Evolutionary conservation across 2,797 vertebrate genomes (phyloP).

Genomic region (Lacerta viridis): DNA sequence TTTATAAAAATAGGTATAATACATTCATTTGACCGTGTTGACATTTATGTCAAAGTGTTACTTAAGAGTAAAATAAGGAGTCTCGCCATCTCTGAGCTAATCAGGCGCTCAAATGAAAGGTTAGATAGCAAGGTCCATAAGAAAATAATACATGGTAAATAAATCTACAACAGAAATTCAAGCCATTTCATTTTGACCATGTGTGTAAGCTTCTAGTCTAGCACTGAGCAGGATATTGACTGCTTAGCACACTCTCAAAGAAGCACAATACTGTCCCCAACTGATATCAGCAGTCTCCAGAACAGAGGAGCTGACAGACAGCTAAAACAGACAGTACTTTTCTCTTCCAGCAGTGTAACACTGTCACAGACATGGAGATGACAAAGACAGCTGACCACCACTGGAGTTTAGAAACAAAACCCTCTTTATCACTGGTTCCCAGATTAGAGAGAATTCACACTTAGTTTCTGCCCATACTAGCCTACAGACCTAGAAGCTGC

Average conservation of each 20-base stretch:
- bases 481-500: neutral
- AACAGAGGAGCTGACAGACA: constrained; percentile 62
- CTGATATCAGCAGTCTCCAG: constrained; percentile 64
- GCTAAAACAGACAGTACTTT: constrained; percentile 66
- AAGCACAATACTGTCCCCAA: constrained; percentile 67
- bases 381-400: constrained; percentile 79
- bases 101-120: neutral
- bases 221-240: constrained; percentile 63
- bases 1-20: neutral
- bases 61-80: too few species aligned
- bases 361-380: constrained; percentile 70
- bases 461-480: neutral
- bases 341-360: constrained; percentile 83
- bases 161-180: neutral
- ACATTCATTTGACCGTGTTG: neutral
- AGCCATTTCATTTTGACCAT: neutral
- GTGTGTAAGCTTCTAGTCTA: constrained; percentile 77
- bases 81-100: neutral
- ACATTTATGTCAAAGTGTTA: too few species aligned
- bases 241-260: constrained; percentile 73
- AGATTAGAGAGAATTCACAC: neutral
- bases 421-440: neutral
- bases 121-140: neutral
- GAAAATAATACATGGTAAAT: neutral
- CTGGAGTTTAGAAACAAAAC: constrained; percentile 66